Percentiles rank a stretch among this genome's conserved stretches.
phyloP scores from a whole-genome alignment of 2,113 vertebrate species.

The Diadophis punctatus region DNA sequence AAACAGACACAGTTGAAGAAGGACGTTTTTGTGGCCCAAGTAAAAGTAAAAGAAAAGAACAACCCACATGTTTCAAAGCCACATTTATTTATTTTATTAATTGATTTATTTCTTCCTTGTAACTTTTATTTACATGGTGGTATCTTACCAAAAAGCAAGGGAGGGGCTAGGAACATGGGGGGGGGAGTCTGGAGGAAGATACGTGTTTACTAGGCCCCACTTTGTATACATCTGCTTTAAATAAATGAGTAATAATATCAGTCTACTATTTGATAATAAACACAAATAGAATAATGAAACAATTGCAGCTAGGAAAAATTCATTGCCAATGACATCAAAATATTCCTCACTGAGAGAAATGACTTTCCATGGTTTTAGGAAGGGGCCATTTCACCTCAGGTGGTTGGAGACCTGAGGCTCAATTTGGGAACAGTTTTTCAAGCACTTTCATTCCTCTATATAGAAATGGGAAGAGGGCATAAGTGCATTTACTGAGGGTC shows the following conservation, averaged over 20 bases:
- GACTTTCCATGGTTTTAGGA: background rate
- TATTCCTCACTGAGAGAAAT: background rate
- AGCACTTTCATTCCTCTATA: background rate
- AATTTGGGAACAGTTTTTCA: background rate
- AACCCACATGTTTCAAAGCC: background rate
- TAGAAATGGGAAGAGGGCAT: background rate
- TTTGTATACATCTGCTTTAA: background rate
- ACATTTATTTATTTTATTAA: background rate
- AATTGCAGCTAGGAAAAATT: background rate
- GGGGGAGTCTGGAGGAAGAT: background rate
- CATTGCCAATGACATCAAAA: background rate
- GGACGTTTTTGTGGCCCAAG: background rate
- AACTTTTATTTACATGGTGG: background rate
- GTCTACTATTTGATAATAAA: background rate
- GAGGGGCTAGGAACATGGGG: background rate
- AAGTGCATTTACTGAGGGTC: background rate
- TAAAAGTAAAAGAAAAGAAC: background rate
- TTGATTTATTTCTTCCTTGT: background rate
- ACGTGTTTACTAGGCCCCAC: background rate
- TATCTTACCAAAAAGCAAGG: background rate
- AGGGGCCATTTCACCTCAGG: background rate
- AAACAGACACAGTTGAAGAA: background rate
- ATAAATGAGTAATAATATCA: background rate
- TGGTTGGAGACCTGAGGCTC: background rate
- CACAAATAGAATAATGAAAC: background rate